Percentiles rank a stretch among this genome's conserved stretches.
Evolutionary conservation across 2,797 vertebrate species (phyloP).

Genomic region (Octomys mimax): DNA sequence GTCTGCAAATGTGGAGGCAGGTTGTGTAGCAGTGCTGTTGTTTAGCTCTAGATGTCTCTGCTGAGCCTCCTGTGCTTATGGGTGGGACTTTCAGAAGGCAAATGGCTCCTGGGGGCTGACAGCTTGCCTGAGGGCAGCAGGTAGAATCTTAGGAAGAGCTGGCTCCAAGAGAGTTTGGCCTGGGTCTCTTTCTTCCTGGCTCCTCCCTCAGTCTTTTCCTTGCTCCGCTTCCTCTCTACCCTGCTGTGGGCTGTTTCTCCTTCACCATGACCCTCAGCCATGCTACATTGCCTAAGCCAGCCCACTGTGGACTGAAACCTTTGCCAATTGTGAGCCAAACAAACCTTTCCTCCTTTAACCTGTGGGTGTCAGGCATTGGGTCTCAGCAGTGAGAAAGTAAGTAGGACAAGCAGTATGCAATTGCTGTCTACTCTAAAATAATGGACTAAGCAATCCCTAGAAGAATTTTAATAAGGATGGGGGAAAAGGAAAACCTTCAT

Average conservation of each 20-base stretch:
- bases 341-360: neutral
- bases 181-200: neutral
- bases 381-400: neutral
- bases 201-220: neutral
- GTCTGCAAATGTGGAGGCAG: neutral
- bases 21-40: neutral
- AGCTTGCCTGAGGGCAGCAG: neutral
- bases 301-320: neutral
- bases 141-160: neutral
- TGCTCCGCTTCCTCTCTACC: neutral
- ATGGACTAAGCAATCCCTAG: constrained; percentile 30
- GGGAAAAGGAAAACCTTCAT: neutral
- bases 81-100: neutral
- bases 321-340: neutral
- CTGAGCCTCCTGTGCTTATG: neutral
- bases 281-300: neutral
- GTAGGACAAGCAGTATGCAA: neutral
- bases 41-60: neutral
- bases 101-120: neutral
- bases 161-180: neutral
- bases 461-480: neutral
- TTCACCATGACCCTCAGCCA: neutral
- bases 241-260: neutral
- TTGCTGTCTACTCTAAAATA: neutral
- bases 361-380: neutral